Percentiles rank a stretch among this genome's conserved stretches.
Conservation (phyloP, 2,888 invertebrate genomes). For the Xanthorhoe designata region DNA sequence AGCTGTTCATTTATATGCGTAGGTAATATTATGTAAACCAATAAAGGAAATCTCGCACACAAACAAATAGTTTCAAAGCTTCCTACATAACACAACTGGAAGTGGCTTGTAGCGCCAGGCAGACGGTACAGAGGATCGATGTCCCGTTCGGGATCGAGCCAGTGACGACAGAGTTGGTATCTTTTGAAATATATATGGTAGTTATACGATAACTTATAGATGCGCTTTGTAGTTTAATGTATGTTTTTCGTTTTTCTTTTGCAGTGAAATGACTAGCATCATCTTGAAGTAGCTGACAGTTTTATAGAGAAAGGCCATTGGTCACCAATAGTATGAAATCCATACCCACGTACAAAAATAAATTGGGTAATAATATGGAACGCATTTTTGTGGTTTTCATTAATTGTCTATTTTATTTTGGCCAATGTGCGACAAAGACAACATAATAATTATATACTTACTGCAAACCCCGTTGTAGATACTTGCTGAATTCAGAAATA, state of each 20-base stretch:
- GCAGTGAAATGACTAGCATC: background rate
- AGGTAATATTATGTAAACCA: slow-evolving; percentile 6
- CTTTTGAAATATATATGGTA: slow-evolving; percentile 40
- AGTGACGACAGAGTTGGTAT: slow-evolving; percentile 60
- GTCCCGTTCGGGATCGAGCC: slow-evolving; percentile 66
- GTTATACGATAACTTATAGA: slow-evolving; percentile 32
- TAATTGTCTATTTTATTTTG: too few relatives aligned
- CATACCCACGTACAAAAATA: too few relatives aligned
- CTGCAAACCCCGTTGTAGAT: too few relatives aligned
- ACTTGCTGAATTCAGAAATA: too few relatives aligned
- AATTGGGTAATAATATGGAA: too few relatives aligned
- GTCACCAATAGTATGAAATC: too few relatives aligned
- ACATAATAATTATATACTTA: too few relatives aligned
- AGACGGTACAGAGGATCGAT: slow-evolving; percentile 68
- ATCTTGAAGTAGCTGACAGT: background rate
- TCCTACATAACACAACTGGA: slow-evolving; percentile 47
- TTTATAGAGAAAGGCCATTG: background rate
- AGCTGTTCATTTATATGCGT: background rate
- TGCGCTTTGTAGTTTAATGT: slow-evolving; percentile 8
- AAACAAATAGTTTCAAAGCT: slow-evolving; percentile 45
- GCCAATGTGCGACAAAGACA: too few relatives aligned
- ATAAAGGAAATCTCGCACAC: slow-evolving; percentile 31
- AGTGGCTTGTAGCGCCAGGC: slow-evolving; percentile 64
- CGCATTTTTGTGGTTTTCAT: too few relatives aligned
- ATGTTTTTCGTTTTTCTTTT: slow-evolving; percentile 9